A percentile compares a stretch with the other conserved stretches of the same genome.
Conservation (phyloP, 2,113 vertebrate genomes). For the Promerops cafer region DNA sequence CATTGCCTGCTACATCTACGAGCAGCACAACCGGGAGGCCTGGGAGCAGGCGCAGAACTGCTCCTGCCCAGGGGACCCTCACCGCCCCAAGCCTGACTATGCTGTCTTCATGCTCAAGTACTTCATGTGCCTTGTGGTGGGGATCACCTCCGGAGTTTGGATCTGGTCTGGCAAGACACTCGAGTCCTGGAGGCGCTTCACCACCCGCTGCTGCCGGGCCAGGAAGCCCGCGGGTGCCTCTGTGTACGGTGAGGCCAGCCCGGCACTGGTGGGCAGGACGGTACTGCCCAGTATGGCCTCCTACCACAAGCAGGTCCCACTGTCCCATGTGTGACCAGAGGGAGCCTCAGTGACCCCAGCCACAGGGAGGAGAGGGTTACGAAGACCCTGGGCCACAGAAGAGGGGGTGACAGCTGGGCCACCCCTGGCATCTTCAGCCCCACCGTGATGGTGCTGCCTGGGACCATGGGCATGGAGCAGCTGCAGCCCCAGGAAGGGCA, state of each 20-base stretch:
- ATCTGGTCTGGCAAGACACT: slow-evolving; percentile 96
- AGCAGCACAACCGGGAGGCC: slow-evolving; percentile 88
- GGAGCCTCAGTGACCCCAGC: background rate
- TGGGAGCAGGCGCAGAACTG: slow-evolving; percentile 90
- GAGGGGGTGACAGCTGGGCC: background rate
- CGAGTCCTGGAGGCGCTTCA: slow-evolving; percentile 90
- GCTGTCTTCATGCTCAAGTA: slow-evolving; percentile 98
- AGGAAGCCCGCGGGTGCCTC: slow-evolving; percentile 74
- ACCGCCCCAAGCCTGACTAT: slow-evolving; percentile 81
- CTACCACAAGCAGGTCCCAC: slow-evolving; percentile 87
- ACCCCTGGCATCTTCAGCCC: background rate
- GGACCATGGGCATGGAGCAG: accelerated
- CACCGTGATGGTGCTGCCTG: background rate
- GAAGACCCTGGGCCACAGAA: background rate
- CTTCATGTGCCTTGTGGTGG: slow-evolving; percentile 96
- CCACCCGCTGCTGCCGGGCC: slow-evolving; percentile 77
- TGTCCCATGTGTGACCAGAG: slow-evolving; percentile 78
- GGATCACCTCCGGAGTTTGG: slow-evolving; percentile 97
- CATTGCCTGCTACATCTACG: slow-evolving; percentile 93
- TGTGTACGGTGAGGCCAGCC: slow-evolving; percentile 79
- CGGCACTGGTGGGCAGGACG: slow-evolving; percentile 78
- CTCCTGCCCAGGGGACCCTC: slow-evolving; percentile 77
- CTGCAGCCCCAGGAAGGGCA: background rate
- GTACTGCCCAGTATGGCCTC: slow-evolving; percentile 71
- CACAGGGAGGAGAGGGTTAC: background rate